These are phyloP conservation scores for Hippocampus guttulatus DNA, from an alignment of 2,113 vertebrate genomes.

Conservation along the genomic window DNA sequence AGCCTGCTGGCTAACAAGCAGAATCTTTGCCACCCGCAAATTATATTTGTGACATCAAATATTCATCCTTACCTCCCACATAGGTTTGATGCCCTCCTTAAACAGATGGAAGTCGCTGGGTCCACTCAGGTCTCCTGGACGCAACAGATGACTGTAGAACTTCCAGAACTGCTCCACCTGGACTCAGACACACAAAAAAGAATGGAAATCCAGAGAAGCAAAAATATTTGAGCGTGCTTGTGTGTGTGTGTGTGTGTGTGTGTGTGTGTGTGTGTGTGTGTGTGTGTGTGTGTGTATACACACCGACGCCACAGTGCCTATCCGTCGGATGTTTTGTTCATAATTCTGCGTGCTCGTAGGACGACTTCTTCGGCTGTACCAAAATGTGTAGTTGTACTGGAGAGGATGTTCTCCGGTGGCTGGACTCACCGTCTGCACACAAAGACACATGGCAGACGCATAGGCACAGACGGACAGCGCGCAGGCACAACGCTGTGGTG, in stretches of 20 bases:
- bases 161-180: constrained; percentile 79
- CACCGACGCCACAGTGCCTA: constrained; percentile 71
- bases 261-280: too few relatives aligned
- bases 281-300: neutral
- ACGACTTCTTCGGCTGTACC: constrained; percentile 70
- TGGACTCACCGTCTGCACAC: constrained; percentile 38
- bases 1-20: too few relatives aligned
- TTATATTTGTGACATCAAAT: neutral
- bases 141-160: constrained; percentile 71
- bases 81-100: constrained; percentile 60
- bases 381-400: constrained; percentile 76
- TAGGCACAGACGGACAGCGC: neutral
- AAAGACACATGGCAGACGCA: neutral
- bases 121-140: constrained; percentile 71
- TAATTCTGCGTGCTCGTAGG: constrained; percentile 71
- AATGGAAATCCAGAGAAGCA: neutral
- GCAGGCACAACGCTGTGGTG: neutral
- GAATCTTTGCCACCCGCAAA: too few relatives aligned
- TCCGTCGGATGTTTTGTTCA: constrained; percentile 75
- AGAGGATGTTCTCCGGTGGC: constrained; percentile 68
- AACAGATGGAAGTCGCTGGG: constrained; percentile 76
- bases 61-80: constrained; percentile 51
- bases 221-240: neutral
- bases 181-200: neutral
- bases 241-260: too few relatives aligned